Evolutionary conservation across 2,113 vertebrate species (phyloP).

Genomic region (Actinemys pallida): DNA sequence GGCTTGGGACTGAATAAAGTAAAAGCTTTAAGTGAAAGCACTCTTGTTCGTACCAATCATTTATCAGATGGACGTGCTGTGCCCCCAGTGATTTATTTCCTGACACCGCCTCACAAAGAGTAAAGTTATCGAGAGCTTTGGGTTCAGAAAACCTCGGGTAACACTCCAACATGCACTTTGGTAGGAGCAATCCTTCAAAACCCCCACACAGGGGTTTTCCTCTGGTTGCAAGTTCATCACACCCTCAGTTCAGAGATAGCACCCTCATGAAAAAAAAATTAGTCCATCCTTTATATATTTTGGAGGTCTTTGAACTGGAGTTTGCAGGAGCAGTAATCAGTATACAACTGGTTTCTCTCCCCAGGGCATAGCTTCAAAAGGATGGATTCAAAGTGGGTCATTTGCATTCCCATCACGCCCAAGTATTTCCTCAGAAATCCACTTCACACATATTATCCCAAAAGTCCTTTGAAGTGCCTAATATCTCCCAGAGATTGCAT

Average conservation of each 20-base stretch:
- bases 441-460: not conserved
- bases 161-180: not conserved
- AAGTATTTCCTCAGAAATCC: not conserved
- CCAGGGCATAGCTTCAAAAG: not conserved
- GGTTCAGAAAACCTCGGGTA: no score
- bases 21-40: no score
- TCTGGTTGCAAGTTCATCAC: not conserved
- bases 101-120: no score
- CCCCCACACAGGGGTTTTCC: not conserved
- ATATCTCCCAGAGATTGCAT: not conserved
- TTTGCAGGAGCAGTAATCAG: not conserved
- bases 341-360: not conserved
- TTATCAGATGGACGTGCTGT: no score
- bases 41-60: no score
- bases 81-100: no score
- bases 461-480: not conserved
- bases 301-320: not conserved
- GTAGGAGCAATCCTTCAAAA: not conserved
- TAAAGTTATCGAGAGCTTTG: no score
- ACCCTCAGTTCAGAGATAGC: not conserved
- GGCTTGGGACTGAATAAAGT: no score
- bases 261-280: not conserved
- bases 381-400: not conserved
- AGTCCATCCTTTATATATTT: not conserved
- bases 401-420: not conserved